A percentile compares a stretch with the other conserved stretches of the same genome.
phyloP scores from a whole-genome alignment of 2,888 invertebrate genomes.

The Tenthredo livida region DNA sequence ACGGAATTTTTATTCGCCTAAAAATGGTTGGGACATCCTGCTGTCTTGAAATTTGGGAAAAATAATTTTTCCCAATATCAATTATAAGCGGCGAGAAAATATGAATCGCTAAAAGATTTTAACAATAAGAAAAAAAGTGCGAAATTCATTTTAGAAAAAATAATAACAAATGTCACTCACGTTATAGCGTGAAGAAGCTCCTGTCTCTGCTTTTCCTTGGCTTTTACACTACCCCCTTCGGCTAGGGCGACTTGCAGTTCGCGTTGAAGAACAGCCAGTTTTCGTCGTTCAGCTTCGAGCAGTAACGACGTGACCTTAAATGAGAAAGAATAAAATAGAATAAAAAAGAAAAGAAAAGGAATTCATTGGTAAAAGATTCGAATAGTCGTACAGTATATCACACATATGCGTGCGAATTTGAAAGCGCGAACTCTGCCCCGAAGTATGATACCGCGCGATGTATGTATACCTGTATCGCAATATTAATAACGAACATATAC shows the following conservation, averaged over 20 bases:
- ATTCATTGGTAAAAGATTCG: not conserved
- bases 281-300: constrained; percentile 85
- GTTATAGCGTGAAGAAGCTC: constrained; percentile 83
- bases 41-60: not conserved
- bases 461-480: not conserved
- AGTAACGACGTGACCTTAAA: constrained; percentile 85
- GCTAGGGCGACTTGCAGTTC: constrained; percentile 83
- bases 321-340: constrained; percentile 11
- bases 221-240: constrained; percentile 83
- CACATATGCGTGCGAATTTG: not conserved
- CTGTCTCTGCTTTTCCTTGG: constrained; percentile 84
- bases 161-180: constrained; percentile 77
- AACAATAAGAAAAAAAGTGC: not conserved
- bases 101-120: not conserved
- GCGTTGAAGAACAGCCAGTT: constrained; percentile 83
- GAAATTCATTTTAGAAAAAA: not conserved
- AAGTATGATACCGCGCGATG: not conserved
- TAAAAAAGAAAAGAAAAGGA: not conserved
- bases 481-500: not conserved
- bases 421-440: not conserved
- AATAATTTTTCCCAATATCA: not conserved
- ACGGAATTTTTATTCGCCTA: not conserved
- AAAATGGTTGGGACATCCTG: not conserved
- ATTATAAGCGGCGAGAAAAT: not conserved
- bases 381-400: no score